A percentile compares a stretch with the other conserved stretches of the same genome.
phyloP scores from a whole-genome alignment of 2,888 invertebrate genomes.

The Diogma glabrata region DNA sequence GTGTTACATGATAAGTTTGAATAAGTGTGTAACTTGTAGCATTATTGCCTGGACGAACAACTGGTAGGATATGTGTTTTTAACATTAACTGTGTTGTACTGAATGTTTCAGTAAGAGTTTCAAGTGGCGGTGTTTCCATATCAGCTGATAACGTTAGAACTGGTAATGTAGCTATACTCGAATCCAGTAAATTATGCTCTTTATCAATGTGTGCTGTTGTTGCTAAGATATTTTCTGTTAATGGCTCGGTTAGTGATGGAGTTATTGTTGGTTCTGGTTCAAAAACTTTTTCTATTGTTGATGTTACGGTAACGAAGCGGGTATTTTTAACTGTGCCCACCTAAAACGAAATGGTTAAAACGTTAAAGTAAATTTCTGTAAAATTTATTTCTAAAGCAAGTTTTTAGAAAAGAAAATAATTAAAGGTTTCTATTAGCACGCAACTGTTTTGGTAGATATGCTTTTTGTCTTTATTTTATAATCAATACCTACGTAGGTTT shows the following conservation, averaged over 20 bases:
- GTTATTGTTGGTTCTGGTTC: conserved; percentile 44
- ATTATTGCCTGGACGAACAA: conserved; percentile 59
- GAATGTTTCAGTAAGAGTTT: conserved; percentile 82
- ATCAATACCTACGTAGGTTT: too few relatives aligned
- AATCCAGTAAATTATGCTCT: conserved; percentile 54
- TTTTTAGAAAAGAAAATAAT: not conserved
- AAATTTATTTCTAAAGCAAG: not conserved
- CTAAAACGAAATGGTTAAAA: conserved; percentile 40
- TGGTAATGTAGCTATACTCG: conserved; percentile 72
- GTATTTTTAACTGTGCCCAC: conserved; percentile 80
- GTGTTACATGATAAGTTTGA: conserved; percentile 78
- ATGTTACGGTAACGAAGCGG: conserved; percentile 76
- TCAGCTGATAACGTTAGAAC: conserved; percentile 64
- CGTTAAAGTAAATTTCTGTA: too few relatives aligned
- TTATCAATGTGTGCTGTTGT: conserved; percentile 64
- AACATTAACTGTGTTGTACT: conserved; percentile 80
- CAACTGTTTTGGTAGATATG: too few relatives aligned
- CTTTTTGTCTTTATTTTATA: too few relatives aligned
- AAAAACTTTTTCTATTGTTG: conserved; percentile 70
- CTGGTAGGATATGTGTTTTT: conserved; percentile 80
- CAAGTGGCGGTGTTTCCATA: conserved; percentile 73
- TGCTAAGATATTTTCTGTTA: conserved; percentile 79
- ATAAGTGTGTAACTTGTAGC: conserved; percentile 71
- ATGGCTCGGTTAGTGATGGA: conserved; percentile 57
- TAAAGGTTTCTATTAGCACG: too few relatives aligned